These are phyloP conservation scores for Rhopilema esculentum DNA, from an alignment of 30 jellyfish, hydroid and myxozoan species.

Conservation along the genomic window DNA sequence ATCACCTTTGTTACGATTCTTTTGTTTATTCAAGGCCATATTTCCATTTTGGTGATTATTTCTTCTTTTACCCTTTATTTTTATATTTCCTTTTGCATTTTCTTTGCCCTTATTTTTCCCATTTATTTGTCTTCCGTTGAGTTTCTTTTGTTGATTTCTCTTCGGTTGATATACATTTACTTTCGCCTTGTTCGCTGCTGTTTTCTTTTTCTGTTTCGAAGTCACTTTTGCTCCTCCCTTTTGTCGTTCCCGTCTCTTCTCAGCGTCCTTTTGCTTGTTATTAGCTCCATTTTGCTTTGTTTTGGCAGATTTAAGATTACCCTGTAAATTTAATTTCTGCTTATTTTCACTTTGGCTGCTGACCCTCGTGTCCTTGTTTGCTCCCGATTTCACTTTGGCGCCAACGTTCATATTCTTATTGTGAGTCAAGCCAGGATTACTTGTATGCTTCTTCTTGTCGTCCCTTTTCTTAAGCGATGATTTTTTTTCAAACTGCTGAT, in stretches of 20 bases:
- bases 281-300: not conserved
- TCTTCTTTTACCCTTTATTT: not conserved
- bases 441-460: not conserved
- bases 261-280: not conserved
- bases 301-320: not conserved
- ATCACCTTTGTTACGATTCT: not conserved
- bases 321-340: not conserved
- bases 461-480: constrained; percentile 1
- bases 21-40: not conserved
- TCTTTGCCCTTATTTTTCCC: not conserved
- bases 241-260: not conserved
- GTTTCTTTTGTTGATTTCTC: not conserved
- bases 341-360: not conserved
- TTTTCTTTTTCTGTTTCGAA: not conserved
- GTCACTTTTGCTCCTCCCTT: not conserved
- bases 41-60: not conserved
- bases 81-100: not conserved
- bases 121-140: not conserved
- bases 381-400: not conserved
- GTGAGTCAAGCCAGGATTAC: not conserved
- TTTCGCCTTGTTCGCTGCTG: not conserved
- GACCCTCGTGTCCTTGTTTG: not conserved
- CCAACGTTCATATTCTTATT: not conserved
- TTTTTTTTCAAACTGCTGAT: constrained; percentile 36
- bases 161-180: not conserved